Evolutionary conservation across 2,888 invertebrate species (phyloP), one percentile per base, ranked within the genome.

Genomic region (Dascillus cervinus): DNA sequence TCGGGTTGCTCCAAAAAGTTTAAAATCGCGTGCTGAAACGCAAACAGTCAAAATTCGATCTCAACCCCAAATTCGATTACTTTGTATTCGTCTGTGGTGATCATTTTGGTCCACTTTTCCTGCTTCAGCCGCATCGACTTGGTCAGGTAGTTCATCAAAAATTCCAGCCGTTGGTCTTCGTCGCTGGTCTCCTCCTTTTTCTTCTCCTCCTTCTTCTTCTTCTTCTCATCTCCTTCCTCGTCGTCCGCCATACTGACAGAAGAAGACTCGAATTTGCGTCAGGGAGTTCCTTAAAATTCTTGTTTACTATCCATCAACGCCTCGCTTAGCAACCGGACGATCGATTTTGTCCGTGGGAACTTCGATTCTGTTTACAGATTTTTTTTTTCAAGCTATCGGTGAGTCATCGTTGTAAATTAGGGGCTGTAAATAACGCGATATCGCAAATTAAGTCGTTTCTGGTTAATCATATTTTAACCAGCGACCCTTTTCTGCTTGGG

Each of bases 51-150:
- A 19, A n/a, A 19, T n/a, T 8, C 6, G 19, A 6, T 8, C 19
- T 17, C 4, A 6, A 17, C 17, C 8, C 4, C 17, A 17, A 17
- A 17, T 6, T 17, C 17, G 17, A 17, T 17, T 17, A 22, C 83
- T 68, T 73, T 75, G 49, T 74, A 77, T 39, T 86, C 84, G 25
- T 81, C 77, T 28, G 62, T 69, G 22, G 70, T 67, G 43, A 88
- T 78, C 76, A 92, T 82, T 66, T 88, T 91, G 26, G 69, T 60
- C 89, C 91, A 95, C 71, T 83, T 87, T 41, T 94, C 94, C 33
- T 76, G 65, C 65, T 91, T 94, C 40, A 89, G 66, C 56, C 82
- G 82, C 47, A 89, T 73, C 4, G 83, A 72, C 56, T 76, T 79
- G 12, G 76, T 62, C 20, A 87, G 64, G 57, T 80, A 89, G 54